Base-by-base conservation (phyloP, 1,140 invertebrate genomes). In the Cecropterus lyciades region DNA sequence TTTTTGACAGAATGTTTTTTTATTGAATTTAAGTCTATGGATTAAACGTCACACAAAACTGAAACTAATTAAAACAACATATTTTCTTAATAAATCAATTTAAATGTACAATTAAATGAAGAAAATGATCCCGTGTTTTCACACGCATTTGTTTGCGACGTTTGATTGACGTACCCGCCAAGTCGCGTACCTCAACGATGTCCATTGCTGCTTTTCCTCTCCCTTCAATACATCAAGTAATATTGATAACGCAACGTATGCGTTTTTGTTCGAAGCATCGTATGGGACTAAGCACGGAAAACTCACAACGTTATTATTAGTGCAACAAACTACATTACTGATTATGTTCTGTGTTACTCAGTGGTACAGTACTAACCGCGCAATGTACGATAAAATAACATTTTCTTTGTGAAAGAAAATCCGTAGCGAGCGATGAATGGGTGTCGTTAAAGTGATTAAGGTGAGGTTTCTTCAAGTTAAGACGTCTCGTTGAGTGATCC, bases 361-460 rank as follows among this genome's bases (percentile, higher is more conserved):
- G 11, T 13, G 7, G 3, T 24, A 1, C 3, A 3, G 11, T 7
- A 49, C 3, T 15, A 9, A 49, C 20, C 7, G 0, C 20, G 70
- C 59, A 55, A 49, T 72, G 70, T 20, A 60, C 14, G 5, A 3
- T 9, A 15, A 43, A 65, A 6, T 6, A 45, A 9, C 16, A 17
- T 46, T 53, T 33, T 42, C 13, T 20, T 55, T 45, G 66, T 13
- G 11, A 27, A 56, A 42, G 65, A 51, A 69, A 70, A 72, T 72
- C 70, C 75, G 77, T 77, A 73, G 75, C 70, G 53, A 59, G 72
- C 76, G 78, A 86, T 75, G 77, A 74, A 84, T 84, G 80, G 27
- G 75, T 70, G 71, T 84, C 79, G 74, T 86, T 86, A 84, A 48
- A 27, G 65, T 84, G 84, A 86, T 84, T 77, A 75, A 84, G 73